Conservation (phyloP, 2,797 vertebrate species). For the Neomorphus geoffroyi region DNA sequence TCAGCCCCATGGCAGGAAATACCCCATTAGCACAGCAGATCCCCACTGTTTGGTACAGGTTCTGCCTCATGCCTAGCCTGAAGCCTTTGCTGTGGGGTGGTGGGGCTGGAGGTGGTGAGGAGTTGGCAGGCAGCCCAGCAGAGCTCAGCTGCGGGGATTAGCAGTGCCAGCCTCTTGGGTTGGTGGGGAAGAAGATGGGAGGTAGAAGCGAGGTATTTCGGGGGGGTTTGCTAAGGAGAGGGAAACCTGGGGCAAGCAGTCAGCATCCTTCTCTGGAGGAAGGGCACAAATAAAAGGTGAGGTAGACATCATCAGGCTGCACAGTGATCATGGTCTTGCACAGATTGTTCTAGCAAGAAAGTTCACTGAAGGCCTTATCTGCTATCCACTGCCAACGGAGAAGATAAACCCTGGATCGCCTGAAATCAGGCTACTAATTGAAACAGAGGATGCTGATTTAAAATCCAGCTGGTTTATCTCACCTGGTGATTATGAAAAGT, state of each 20-base stretch:
- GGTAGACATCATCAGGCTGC: neutral
- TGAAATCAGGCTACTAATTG: neutral
- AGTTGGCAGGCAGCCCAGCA: neutral
- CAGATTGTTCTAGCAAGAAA: neutral
- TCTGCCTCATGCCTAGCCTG: neutral
- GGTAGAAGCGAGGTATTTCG: rapidly evolving
- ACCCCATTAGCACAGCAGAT: neutral
- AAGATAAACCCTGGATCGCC: neutral
- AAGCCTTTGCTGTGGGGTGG: neutral
- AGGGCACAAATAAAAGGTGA: neutral
- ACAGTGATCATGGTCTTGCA: neutral
- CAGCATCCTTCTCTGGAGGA: neutral
- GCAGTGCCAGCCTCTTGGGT: neutral
- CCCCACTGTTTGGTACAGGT: neutral
- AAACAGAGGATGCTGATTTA: neutral
- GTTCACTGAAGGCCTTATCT: neutral
- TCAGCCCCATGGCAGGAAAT: neutral
- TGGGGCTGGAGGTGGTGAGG: neutral
- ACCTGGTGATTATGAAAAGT: neutral
- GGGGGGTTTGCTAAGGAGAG: neutral
- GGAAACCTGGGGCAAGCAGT: neutral
- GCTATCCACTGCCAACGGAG: neutral
- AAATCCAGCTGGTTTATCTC: neutral
- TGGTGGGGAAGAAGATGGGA: neutral
- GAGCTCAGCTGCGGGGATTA: neutral